phyloP scores from a whole-genome alignment of 2,888 invertebrate species.

The Drosophila nr. perissopoda region DNA sequence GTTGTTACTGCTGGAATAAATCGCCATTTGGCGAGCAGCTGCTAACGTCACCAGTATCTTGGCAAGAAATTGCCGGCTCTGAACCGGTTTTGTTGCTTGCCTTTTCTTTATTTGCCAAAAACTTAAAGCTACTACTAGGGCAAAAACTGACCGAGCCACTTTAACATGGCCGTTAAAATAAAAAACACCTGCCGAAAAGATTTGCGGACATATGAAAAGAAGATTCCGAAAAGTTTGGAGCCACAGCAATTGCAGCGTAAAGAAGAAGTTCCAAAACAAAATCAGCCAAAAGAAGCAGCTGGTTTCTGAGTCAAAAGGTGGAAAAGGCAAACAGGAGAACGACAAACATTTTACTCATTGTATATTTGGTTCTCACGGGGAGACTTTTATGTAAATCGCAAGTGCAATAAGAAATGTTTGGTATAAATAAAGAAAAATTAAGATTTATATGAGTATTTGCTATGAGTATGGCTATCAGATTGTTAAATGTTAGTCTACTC shows the following conservation, averaged over 20 bases:
- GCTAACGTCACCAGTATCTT: constrained; percentile 49
- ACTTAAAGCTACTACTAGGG: constrained; percentile 25
- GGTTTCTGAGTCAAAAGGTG: background rate
- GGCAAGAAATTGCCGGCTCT: constrained; percentile 27
- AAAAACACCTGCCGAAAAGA: constrained; percentile 54
- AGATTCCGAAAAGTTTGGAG: constrained; percentile 16
- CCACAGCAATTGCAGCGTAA: constrained; percentile 11
- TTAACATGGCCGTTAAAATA: constrained; percentile 24
- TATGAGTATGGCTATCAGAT: no score
- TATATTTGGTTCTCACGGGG: background rate
- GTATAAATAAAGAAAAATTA: background rate
- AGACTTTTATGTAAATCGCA: background rate
- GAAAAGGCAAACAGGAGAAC: background rate
- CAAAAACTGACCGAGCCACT: constrained; percentile 52
- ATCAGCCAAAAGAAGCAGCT: constrained; percentile 9
- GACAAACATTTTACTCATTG: background rate
- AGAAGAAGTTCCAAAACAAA: constrained; percentile 15
- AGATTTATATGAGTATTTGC: background rate
- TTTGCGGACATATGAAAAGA: constrained; percentile 28
- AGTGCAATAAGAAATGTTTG: background rate
- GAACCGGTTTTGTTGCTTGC: constrained; percentile 42
- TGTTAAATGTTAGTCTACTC: background rate
- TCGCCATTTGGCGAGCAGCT: constrained; percentile 41
- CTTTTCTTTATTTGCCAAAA: constrained; percentile 47
- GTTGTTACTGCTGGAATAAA: constrained; percentile 6